Conservation (phyloP, 2,888 invertebrate species). For the Agrotis puta region DNA sequence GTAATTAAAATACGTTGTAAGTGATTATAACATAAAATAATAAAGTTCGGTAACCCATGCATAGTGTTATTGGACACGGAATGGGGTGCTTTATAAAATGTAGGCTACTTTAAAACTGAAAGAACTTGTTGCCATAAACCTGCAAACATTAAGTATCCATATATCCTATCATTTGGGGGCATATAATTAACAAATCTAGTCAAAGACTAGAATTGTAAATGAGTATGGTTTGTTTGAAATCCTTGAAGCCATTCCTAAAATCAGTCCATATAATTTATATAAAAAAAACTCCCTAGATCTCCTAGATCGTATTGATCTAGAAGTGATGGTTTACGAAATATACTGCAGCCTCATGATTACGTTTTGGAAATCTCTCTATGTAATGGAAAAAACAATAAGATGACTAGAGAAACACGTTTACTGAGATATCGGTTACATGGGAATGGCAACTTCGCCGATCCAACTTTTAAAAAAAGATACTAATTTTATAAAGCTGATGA, state of each 20-base stretch:
- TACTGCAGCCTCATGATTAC: no score
- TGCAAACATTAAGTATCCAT: neutral
- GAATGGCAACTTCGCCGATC: neutral
- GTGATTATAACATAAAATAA: slow-evolving; percentile 22
- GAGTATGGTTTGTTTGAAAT: no score
- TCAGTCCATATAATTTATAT: neutral
- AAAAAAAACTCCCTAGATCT: no score
- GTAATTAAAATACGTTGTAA: slow-evolving; percentile 36
- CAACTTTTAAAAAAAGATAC: no score
- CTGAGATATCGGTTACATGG: no score
- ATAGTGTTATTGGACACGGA: neutral
- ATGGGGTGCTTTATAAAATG: neutral
- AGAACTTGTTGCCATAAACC: no score
- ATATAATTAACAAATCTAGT: no score
- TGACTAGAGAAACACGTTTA: neutral
- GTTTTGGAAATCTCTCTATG: no score
- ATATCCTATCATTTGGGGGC: neutral
- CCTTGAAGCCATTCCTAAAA: neutral
- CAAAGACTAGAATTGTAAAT: no score
- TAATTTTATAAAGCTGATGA: no score
- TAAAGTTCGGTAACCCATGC: slow-evolving; percentile 1
- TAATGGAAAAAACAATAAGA: neutral
- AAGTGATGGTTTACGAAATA: neutral
- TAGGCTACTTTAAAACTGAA: neutral
- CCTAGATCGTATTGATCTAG: no score